These are phyloP conservation scores for Antennarius maculatus DNA, from an alignment of 2,797 vertebrate species.

Conservation along the genomic window DNA sequence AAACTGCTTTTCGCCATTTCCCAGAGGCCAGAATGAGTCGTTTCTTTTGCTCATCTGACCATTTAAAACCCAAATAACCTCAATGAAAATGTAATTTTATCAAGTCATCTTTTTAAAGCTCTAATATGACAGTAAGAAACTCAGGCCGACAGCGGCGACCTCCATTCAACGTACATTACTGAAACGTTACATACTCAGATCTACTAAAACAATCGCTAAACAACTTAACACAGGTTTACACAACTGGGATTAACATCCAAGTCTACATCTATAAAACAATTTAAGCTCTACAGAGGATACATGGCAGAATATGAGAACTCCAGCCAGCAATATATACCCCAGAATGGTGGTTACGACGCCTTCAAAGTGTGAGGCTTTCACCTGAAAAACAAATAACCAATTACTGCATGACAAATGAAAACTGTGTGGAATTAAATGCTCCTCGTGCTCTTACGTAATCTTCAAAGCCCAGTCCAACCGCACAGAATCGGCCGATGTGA, in stretches of 20 bases:
- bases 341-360: constrained; percentile 96
- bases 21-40: too few species aligned
- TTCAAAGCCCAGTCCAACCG: constrained; percentile 95
- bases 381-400: constrained; percentile 63
- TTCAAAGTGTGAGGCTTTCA: constrained; percentile 96
- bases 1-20: too few species aligned
- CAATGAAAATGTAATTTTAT: too few species aligned
- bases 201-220: background rate
- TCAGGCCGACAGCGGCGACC: too few species aligned
- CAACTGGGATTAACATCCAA: too few species aligned
- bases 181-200: too few species aligned
- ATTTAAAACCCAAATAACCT: too few species aligned
- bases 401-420: background rate
- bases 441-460: constrained; percentile 86
- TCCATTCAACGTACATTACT: too few species aligned
- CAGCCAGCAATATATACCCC: constrained; percentile 93
- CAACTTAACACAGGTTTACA: too few species aligned
- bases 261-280: background rate
- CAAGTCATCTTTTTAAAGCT: too few species aligned
- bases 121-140: too few species aligned
- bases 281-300: constrained; percentile 86
- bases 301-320: constrained; percentile 93
- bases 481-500: constrained; percentile 96
- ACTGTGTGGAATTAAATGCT: background rate
- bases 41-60: too few species aligned